These are phyloP conservation scores for Aphidoletes aphidimyza DNA, from an alignment of 2,888 invertebrate genomes.

Conservation along the genomic window DNA sequence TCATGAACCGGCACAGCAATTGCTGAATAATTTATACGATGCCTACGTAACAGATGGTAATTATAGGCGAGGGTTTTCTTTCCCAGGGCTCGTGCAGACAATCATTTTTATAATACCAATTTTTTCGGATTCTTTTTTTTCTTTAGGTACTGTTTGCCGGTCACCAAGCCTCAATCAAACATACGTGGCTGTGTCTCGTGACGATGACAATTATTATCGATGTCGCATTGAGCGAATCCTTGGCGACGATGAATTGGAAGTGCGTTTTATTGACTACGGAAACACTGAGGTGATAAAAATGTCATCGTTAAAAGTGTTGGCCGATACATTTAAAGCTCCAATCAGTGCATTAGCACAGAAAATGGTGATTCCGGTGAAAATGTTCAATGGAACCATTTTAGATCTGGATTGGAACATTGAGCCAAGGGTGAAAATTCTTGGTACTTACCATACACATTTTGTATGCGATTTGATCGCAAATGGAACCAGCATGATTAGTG, in stretches of 20 bases:
- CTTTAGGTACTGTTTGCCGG: conserved; percentile 61
- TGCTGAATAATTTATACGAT: conserved; percentile 72
- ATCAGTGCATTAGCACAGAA: conserved; percentile 63
- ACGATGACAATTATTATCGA: conserved; percentile 79
- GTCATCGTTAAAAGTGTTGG: conserved; percentile 67
- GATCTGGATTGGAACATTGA: neutral
- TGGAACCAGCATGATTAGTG: conserved; percentile 56
- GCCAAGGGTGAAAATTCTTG: neutral
- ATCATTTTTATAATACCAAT: conserved; percentile 52
- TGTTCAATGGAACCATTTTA: conserved; percentile 9
- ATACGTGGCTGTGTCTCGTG: conserved; percentile 69
- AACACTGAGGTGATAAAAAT: conserved; percentile 71
- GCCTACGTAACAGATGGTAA: conserved; percentile 68
- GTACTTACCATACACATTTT: neutral
- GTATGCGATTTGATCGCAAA: conserved; percentile 56
- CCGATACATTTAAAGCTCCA: conserved; percentile 65
- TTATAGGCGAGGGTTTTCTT: conserved; percentile 56
- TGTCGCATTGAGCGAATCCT: conserved; percentile 67
- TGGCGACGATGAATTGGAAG: conserved; percentile 67
- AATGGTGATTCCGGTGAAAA: conserved; percentile 63
- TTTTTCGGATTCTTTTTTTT: neutral
- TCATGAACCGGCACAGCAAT: conserved; percentile 61
- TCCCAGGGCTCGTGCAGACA: conserved; percentile 58
- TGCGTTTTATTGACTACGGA: conserved; percentile 76
- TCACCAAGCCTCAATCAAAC: conserved; percentile 70